Evolutionary conservation across 1,140 invertebrate species (phyloP), one percentile per base, ranked within the genome.

Genomic region (Pseudachorutes palmiensis): DNA sequence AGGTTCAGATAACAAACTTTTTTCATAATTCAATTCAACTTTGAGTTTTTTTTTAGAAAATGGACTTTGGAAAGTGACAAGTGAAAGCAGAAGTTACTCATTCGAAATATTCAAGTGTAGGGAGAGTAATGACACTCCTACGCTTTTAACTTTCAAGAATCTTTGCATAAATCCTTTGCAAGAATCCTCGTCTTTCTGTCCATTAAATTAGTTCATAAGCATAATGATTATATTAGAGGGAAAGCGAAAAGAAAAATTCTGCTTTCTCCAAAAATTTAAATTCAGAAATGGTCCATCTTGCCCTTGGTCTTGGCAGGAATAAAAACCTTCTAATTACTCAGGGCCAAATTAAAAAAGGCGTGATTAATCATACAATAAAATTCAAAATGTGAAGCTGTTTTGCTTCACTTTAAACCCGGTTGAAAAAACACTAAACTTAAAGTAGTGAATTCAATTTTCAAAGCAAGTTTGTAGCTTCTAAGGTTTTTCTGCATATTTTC

Each of bases 21-120:
- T 41, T 41, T 41, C 36, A 41, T 41, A 41, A n/a, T n/a, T n/a
- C n/a, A 41, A 41, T 41, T 41, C 36, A 41, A 57, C 51, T 22
- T 12, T 12, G 51, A n/a, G 24, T 22, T 57, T n/a, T 28, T 22
- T 55, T 22, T 22, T 41, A 41, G 36, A 55, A 22, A 55, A 55
- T 14, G 51, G 3, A 55, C 3, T 55, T 5, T 5, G 9, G 51
- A 22, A 55, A 41, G 36, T 41, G 36, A 41, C 5, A 41, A n/a
- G n/a, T n/a, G n/a, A n/a, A n/a, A n/a, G n/a, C n/a, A n/a, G n/a
- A n/a, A n/a, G n/a, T n/a, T n/a, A n/a, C n/a, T n/a, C n/a, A n/a
- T n/a, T n/a, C n/a, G n/a, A n/a, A n/a, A n/a, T n/a, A n/a, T n/a
- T n/a, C n/a, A n/a, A n/a, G n/a, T n/a, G n/a, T n/a, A n/a, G n/a